Percentiles rank a stretch among this genome's conserved stretches.
Conservation (phyloP, 2,113 vertebrate species). For the Burhinus bistriatus region DNA sequence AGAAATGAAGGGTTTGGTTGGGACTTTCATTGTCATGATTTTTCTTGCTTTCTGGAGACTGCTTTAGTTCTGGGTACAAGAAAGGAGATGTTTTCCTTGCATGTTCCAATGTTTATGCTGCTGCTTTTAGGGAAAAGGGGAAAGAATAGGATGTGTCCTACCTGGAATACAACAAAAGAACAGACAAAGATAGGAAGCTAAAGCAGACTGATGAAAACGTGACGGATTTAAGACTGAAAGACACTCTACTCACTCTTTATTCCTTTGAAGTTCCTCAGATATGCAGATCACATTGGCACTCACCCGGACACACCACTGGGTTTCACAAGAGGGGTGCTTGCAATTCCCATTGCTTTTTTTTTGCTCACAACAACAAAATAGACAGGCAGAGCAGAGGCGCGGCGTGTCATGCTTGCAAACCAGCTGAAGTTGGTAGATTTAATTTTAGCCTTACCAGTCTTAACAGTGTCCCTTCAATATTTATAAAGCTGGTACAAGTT, state of each 20-base stretch:
- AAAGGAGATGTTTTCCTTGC: neutral
- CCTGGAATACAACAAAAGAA: neutral
- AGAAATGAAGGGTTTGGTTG: neutral
- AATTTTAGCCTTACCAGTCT: neutral
- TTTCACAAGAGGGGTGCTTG: neutral
- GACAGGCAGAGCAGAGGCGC: neutral
- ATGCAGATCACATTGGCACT: neutral
- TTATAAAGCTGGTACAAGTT: constrained; percentile 6
- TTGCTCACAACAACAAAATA: neutral
- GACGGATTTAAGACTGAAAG: neutral
- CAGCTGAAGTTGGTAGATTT: neutral
- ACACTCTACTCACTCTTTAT: neutral
- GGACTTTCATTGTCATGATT: neutral
- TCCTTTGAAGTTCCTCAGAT: neutral
- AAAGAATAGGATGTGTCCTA: neutral
- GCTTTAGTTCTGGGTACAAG: neutral
- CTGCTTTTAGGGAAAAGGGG: neutral
- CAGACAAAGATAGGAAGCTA: neutral
- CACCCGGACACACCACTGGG: neutral
- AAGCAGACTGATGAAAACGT: neutral
- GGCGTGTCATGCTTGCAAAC: neutral
- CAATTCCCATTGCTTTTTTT: neutral
- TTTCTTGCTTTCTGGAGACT: neutral
- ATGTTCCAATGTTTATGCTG: neutral
- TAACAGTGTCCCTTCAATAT: constrained; percentile 18